A percentile compares a stretch with the other conserved stretches of the same genome.
These are phyloP conservation scores for Syngnathoides biaculeatus DNA, from an alignment of 2,113 vertebrate species.

Conservation along the genomic window DNA sequence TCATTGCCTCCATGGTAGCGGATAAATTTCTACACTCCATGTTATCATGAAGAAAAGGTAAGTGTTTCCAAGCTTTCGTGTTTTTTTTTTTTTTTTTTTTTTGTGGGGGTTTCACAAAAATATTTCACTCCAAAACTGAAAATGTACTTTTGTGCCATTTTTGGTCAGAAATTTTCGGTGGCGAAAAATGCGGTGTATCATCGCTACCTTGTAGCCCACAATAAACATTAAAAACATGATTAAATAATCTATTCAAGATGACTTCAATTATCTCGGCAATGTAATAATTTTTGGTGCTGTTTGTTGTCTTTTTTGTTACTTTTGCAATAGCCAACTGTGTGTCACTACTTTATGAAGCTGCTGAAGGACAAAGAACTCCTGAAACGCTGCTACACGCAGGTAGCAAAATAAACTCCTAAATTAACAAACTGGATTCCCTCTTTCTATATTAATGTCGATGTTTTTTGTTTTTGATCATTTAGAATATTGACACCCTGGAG, in stretches of 20 bases:
- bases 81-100: no score
- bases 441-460: background rate
- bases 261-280: background rate
- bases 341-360: slow-evolving; percentile 90
- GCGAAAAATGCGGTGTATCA: no score
- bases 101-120: no score
- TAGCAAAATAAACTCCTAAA: slow-evolving; percentile 26
- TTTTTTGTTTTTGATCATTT: slow-evolving; percentile 6
- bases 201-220: background rate
- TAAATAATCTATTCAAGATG: background rate
- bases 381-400: slow-evolving; percentile 88
- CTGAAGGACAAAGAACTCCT: slow-evolving; percentile 86
- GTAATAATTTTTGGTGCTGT: background rate
- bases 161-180: no score
- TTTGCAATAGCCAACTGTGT: slow-evolving; percentile 78
- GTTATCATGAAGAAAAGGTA: no score
- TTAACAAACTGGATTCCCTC: background rate
- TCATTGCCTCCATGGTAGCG: no score
- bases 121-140: no score
- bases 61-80: no score
- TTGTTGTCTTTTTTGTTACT: background rate
- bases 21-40: no score
- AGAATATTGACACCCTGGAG: slow-evolving; percentile 93
- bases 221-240: background rate
- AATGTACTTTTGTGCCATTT: no score